Conservation (phyloP, 2,113 vertebrate species). For the Melanerpes aurifrons region DNA sequence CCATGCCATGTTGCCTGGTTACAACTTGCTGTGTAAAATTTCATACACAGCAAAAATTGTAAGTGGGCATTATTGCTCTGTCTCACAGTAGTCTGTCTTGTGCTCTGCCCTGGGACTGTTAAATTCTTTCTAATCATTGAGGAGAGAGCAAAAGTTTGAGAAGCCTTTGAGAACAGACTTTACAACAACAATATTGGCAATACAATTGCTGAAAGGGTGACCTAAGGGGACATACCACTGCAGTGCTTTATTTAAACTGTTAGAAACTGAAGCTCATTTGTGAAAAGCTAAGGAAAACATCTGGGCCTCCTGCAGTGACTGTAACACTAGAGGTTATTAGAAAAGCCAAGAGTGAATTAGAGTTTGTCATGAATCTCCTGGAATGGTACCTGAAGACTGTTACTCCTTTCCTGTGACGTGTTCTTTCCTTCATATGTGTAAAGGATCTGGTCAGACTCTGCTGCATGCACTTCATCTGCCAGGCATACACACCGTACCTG, state of each 20-base stretch:
- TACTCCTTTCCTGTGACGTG: not conserved
- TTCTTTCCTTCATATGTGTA: not conserved
- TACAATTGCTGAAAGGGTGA: not conserved
- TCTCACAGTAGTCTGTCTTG: not conserved
- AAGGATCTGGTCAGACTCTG: not conserved
- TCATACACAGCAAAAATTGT: not conserved
- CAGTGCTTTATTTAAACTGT: not conserved
- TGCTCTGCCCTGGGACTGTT: not conserved
- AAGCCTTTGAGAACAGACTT: not conserved
- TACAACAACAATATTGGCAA: not conserved
- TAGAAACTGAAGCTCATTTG: not conserved
- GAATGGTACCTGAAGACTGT: not conserved
- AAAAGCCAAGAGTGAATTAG: not conserved
- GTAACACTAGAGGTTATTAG: not conserved
- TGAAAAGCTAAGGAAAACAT: not conserved
- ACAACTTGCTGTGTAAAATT: not conserved
- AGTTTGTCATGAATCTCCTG: not conserved
- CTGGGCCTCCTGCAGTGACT: not conserved
- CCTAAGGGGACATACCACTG: not conserved
- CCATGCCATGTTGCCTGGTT: not conserved
- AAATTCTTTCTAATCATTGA: not conserved
- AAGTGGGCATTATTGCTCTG: not conserved
- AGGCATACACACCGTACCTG: accelerated
- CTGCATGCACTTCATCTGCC: accelerated
- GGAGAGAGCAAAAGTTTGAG: not conserved